A percentile compares a stretch with the other conserved stretches of the same genome.
phyloP scores from a whole-genome alignment of 2,797 vertebrate species.

The Eurystomus glaucurus region DNA sequence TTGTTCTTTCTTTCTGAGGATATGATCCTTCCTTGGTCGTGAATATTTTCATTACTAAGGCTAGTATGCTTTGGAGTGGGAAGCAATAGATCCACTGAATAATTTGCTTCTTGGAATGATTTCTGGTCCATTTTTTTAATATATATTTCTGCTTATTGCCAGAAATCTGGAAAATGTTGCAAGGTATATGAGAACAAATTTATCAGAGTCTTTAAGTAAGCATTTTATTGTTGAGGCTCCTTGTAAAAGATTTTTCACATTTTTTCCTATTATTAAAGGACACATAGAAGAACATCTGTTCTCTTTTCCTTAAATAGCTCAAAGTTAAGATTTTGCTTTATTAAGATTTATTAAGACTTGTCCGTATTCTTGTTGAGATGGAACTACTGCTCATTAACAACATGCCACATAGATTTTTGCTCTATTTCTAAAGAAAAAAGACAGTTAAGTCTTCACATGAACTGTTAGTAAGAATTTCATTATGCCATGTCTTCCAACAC shows the following conservation, averaged over 20 bases:
- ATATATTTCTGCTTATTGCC: neutral
- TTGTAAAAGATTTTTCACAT: neutral
- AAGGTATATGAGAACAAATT: neutral
- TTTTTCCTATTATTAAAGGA: neutral
- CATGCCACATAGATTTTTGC: neutral
- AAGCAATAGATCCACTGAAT: neutral
- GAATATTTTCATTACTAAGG: neutral
- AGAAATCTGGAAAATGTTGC: neutral
- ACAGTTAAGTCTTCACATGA: neutral
- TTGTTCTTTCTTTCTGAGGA: neutral
- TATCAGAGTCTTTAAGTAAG: neutral
- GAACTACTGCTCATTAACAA: neutral
- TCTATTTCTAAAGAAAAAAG: neutral
- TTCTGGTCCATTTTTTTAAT: neutral
- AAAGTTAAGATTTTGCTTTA: neutral
- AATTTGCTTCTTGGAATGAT: neutral
- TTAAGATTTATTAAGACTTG: neutral
- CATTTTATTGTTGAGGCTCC: neutral
- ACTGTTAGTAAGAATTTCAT: neutral
- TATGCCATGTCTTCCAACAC: neutral
- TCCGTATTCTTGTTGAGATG: neutral
- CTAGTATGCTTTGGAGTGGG: neutral
- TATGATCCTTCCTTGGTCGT: neutral
- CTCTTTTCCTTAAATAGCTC: neutral
- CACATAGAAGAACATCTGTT: neutral